These are phyloP conservation scores for Hyles vespertilio DNA, from an alignment of 1,140 invertebrate species.

Conservation along the genomic window DNA sequence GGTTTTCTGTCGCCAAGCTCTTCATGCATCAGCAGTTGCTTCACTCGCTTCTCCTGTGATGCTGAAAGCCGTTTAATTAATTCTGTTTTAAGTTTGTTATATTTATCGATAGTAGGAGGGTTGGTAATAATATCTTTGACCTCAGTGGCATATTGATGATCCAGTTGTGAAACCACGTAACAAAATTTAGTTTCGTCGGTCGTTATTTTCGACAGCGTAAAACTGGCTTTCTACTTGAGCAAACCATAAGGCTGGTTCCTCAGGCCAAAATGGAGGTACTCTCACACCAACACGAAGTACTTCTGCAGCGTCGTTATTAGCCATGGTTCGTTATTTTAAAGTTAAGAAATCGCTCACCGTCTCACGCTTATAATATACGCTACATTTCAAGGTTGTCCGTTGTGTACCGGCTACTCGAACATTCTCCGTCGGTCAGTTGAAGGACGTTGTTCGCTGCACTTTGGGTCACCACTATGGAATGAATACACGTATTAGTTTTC, in stretches of 20 bases:
- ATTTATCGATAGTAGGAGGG: not conserved
- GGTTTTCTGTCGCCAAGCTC: constrained; percentile 34
- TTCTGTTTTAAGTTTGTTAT: constrained; percentile 9
- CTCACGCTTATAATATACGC: too few relatives aligned
- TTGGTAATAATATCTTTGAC: constrained; percentile 4
- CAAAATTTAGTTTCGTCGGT: constrained; percentile 14
- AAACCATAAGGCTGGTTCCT: constrained; percentile 26
- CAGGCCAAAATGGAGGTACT: constrained; percentile 23
- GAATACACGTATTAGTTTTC: too few relatives aligned
- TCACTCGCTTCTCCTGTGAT: constrained; percentile 18
- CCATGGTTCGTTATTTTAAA: too few relatives aligned
- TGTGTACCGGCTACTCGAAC: too few relatives aligned
- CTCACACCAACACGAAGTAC: constrained; percentile 1
- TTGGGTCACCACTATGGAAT: too few relatives aligned
- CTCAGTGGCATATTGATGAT: constrained; percentile 3
- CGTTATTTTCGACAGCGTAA: constrained; percentile 22
- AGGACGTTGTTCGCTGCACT: too few relatives aligned
- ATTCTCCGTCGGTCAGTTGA: too few relatives aligned
- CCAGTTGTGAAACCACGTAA: not conserved
- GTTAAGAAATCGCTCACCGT: too few relatives aligned
- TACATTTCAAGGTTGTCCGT: too few relatives aligned
- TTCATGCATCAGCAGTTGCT: constrained; percentile 27
- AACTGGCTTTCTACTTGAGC: constrained; percentile 26
- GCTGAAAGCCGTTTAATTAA: constrained; percentile 10
- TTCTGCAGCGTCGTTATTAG: too few relatives aligned